phyloP scores from a whole-genome alignment of 2,888 invertebrate genomes.

The Orchesellides sinensis region DNA sequence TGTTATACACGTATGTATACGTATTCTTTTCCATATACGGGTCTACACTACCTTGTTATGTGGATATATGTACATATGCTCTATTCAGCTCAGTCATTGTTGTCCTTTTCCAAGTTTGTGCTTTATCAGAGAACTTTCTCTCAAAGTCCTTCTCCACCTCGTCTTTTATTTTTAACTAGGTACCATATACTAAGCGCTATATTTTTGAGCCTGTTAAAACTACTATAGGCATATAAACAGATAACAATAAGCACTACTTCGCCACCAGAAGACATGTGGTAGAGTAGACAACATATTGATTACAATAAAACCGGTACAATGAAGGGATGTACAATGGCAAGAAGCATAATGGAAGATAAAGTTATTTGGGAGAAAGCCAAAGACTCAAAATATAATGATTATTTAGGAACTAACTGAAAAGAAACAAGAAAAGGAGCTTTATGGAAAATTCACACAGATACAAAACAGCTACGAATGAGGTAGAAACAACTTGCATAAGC shows the following conservation, averaged over 20 bases:
- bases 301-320: no score
- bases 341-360: conserved; percentile 10
- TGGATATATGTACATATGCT: no score
- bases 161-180: not conserved
- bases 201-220: no score
- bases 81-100: not conserved
- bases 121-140: not conserved
- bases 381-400: conserved; percentile 18
- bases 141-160: not conserved
- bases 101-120: not conserved
- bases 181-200: no score
- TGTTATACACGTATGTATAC: no score
- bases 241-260: no score
- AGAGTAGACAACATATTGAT: no score
- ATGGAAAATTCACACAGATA: no score
- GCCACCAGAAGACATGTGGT: no score
- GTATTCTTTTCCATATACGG: no score
- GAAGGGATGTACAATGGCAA: not conserved
- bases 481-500: not conserved
- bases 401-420: conserved; percentile 2
- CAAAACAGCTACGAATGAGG: not conserved
- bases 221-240: no score
- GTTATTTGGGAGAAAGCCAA: conserved; percentile 20
- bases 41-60: not conserved
- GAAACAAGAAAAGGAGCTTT: not conserved